These are phyloP conservation scores for Hyles euphorbiae DNA, from an alignment of 1,140 invertebrate species.

Conservation along the genomic window DNA sequence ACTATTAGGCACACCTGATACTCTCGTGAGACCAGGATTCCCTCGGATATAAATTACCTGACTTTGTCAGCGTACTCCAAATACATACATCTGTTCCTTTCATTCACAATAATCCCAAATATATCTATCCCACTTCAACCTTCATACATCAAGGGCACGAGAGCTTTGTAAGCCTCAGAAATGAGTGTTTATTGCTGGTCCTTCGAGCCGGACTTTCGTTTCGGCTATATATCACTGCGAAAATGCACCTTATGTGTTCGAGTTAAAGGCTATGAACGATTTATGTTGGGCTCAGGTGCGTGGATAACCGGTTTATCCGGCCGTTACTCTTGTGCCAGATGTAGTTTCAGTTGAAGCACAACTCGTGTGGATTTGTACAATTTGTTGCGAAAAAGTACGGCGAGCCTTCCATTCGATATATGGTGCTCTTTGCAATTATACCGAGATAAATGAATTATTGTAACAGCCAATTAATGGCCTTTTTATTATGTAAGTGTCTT, in stretches of 20 bases:
- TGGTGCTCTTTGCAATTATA: too few species aligned
- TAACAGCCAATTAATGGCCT: too few species aligned
- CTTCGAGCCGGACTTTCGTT: conserved; percentile 50
- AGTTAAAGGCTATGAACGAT: conserved; percentile 23
- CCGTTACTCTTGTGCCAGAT: conserved; percentile 43
- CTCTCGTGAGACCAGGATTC: conserved; percentile 16
- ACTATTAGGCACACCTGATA: conserved; percentile 21
- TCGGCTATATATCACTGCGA: conserved; percentile 24
- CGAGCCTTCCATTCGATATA: conserved; percentile 3
- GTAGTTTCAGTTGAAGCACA: conserved; percentile 31
- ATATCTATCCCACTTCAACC: conserved; percentile 47
- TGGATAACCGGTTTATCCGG: conserved; percentile 50
- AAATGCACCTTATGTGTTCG: conserved; percentile 47
- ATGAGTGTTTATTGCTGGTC: conserved; percentile 69
- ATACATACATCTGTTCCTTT: conserved; percentile 30
- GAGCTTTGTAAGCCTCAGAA: conserved; percentile 46
- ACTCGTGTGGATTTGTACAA: conserved; percentile 46
- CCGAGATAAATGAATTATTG: too few species aligned
- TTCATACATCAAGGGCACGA: conserved; percentile 57
- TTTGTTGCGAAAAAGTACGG: conserved; percentile 36
- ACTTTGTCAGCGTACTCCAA: conserved; percentile 14
- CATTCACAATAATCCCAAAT: conserved; percentile 37
- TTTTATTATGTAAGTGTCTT: too few species aligned
- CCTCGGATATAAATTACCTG: conserved; percentile 23
- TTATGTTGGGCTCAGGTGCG: conserved; percentile 44